phyloP scores from a whole-genome alignment of 35 echinoderm and acorn worm genomes.

The Heliocidaris tuberculata region DNA sequence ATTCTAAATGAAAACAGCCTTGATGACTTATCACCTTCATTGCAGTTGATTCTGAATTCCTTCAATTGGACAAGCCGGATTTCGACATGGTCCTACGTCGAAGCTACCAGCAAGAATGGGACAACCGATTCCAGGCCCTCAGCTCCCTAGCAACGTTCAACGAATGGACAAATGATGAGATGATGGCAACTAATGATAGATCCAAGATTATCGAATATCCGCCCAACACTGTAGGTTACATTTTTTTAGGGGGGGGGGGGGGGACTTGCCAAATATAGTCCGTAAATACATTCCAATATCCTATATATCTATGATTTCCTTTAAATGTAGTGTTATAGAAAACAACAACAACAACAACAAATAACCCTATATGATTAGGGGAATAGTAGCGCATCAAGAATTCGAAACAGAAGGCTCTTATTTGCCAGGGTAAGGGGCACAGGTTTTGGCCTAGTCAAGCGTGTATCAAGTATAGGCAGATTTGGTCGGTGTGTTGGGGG shows the following conservation, averaged over 20 bases:
- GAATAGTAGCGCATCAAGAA: no score
- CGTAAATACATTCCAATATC: no score
- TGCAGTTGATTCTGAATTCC: conserved; percentile 82
- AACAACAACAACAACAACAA: no score
- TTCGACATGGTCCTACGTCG: conserved; percentile 92
- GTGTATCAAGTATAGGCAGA: no score
- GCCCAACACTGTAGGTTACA: conserved; percentile 68
- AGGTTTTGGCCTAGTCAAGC: no score
- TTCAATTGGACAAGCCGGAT: conserved; percentile 87
- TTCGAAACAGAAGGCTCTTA: no score
- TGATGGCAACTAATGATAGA: conserved; percentile 71
- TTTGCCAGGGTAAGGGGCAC: no score
- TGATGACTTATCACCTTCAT: not conserved
- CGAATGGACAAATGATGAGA: conserved; percentile 83
- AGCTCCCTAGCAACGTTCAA: conserved; percentile 61
- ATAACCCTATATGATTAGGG: no score
- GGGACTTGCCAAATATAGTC: not conserved
- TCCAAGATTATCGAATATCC: conserved; percentile 62
- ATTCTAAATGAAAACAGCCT: no score
- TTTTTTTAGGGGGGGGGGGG: no score
- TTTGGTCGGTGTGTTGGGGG: no score
- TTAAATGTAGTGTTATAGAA: no score
- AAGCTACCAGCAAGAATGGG: conserved; percentile 90
- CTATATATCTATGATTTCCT: not conserved
- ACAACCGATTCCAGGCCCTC: conserved; percentile 68